Evolutionary conservation across 2,113 vertebrate genomes (phyloP).

Genomic region (Oxygymnocypris stewartii): DNA sequence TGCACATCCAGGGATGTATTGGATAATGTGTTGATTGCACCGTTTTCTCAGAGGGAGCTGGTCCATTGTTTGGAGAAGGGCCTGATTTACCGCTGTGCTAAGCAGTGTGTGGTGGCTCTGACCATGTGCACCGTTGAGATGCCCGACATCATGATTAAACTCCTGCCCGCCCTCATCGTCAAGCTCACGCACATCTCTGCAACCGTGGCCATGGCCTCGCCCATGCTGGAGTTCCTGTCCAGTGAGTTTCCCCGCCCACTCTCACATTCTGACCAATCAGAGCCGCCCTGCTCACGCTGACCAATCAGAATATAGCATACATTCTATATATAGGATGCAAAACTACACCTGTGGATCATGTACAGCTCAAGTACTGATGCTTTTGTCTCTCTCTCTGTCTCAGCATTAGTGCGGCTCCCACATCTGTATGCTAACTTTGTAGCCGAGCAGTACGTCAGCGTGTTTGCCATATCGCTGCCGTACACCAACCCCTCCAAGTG

Average conservation of each 20-base stretch:
- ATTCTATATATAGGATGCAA: no score
- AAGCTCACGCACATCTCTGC: conserved; percentile 98
- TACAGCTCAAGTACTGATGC: not conserved
- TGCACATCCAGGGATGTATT: not conserved
- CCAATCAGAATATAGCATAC: no score
- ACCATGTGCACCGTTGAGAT: conserved; percentile 97
- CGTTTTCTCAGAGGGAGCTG: conserved; percentile 82
- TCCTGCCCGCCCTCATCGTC: conserved; percentile 90
- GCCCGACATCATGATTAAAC: conserved; percentile 96
- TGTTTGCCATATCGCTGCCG: conserved; percentile 96
- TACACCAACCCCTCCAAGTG: conserved; percentile 99
- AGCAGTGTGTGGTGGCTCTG: conserved; percentile 95
- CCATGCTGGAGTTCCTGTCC: conserved; percentile 95
- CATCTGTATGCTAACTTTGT: conserved; percentile 97
- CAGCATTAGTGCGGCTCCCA: conserved; percentile 91
- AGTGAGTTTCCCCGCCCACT: no score
- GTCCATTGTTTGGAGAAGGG: conserved; percentile 95
- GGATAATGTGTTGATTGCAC: not conserved
- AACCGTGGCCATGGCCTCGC: conserved; percentile 94
- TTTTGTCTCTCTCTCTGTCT: not conserved
- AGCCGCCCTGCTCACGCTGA: not conserved
- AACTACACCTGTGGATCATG: no score
- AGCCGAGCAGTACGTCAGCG: conserved; percentile 95
- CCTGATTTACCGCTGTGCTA: conserved; percentile 93
- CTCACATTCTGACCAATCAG: not conserved